phyloP scores from a whole-genome alignment of 2,797 vertebrate species.

The Esox masquinongy region DNA sequence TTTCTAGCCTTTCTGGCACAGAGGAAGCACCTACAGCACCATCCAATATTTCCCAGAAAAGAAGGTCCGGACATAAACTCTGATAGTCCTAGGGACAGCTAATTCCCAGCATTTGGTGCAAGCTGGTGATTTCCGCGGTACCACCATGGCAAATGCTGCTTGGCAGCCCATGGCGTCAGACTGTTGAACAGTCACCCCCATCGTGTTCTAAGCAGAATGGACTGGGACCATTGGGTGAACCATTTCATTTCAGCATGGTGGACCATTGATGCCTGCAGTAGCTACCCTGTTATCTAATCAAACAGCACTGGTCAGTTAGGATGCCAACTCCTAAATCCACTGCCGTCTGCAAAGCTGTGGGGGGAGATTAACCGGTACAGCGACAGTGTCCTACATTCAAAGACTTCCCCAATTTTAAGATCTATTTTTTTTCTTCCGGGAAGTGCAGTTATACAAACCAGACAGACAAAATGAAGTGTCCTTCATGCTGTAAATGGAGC shows the following conservation, averaged over 20 bases:
- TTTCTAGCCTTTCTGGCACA: constrained; percentile 53
- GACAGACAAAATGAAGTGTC: constrained; percentile 70
- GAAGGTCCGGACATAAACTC: constrained; percentile 56
- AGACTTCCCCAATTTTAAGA: constrained; percentile 74
- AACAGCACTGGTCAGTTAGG: constrained; percentile 77
- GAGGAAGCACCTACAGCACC: constrained; percentile 58
- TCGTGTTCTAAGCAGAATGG: constrained; percentile 68
- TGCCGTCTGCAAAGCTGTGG: constrained; percentile 74
- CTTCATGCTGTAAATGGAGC: constrained; percentile 71
- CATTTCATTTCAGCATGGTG: constrained; percentile 72
- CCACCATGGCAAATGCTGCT: constrained; percentile 61
- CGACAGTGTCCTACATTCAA: constrained; percentile 78
- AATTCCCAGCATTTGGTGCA: constrained; percentile 80
- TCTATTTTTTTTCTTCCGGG: constrained; percentile 66
- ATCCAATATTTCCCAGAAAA: constrained; percentile 65
- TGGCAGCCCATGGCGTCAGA: constrained; percentile 70
- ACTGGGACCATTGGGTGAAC: constrained; percentile 62
- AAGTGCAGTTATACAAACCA: constrained; percentile 73
- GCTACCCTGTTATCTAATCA: constrained; percentile 80
- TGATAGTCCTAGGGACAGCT: constrained; percentile 65
- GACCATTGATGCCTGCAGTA: constrained; percentile 74
- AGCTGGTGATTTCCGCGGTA: constrained; percentile 66
- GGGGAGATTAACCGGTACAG: constrained; percentile 77
- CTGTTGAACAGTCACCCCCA: constrained; percentile 69
- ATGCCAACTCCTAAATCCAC: constrained; percentile 78